phyloP scores from a whole-genome alignment of 2,113 vertebrate species.

The Phainopepla nitens region DNA sequence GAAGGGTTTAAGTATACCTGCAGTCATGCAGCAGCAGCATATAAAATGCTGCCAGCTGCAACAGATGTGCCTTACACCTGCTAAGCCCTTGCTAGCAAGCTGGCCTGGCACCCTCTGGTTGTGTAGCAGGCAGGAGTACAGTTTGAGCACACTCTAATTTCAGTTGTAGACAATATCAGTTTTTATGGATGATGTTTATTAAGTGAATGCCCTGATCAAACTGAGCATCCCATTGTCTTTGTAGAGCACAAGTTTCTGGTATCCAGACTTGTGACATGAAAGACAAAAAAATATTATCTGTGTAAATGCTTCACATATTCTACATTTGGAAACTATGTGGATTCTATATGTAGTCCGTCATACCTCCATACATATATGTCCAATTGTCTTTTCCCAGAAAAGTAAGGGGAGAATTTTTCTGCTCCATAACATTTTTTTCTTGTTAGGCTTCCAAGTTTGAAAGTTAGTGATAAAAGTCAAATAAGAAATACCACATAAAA shows the following conservation, averaged over 20 bases:
- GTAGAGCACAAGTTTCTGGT: not conserved
- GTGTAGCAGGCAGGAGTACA: not conserved
- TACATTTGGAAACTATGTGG: not conserved
- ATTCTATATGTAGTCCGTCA: not conserved
- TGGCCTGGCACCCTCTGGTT: not conserved
- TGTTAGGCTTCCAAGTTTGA: not conserved
- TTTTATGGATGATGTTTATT: not conserved
- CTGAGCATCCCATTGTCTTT: rapidly evolving
- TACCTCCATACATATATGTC: not conserved
- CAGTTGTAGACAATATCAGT: not conserved
- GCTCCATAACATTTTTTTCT: not conserved
- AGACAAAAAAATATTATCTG: not conserved
- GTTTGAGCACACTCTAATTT: not conserved
- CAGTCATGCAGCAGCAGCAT: not conserved
- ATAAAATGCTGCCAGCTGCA: conserved; percentile 11
- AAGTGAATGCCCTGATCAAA: not conserved
- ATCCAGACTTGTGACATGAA: not conserved
- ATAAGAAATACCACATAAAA: not conserved
- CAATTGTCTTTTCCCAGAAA: not conserved
- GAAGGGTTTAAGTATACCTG: not conserved
- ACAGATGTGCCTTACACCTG: not conserved
- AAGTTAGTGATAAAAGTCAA: not conserved
- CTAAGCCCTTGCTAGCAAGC: not conserved
- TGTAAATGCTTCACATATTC: not conserved
- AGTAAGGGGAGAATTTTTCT: not conserved